Base-by-base conservation (phyloP, 1,140 invertebrate genomes). In the Macrocentrus cingulum region DNA sequence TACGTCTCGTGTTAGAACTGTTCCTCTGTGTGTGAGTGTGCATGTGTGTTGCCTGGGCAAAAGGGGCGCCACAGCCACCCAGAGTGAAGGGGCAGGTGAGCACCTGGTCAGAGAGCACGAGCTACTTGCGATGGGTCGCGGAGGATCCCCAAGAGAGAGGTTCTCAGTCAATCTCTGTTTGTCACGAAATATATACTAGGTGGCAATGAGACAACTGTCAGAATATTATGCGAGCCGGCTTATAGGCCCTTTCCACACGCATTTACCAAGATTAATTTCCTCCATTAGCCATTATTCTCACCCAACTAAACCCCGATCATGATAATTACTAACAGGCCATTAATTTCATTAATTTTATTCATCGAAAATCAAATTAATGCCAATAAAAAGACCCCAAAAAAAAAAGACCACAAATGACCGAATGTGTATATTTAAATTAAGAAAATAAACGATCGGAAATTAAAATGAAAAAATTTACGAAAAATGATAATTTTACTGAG, bases 51-150 rank as follows among this genome's bases (percentile, higher is more conserved):
- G 41, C 52, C 25, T 41, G 36, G 58, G 42, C 19, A 60, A 57
- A 65, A 66, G 60, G 63, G 62, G 64, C 65, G 63, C 63, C 62
- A 61, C 50, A 58, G 29, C 46, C 57, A 49, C 60, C 57, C 57
- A 59, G 46, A 45, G 53, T 66, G 56, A 53, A 60, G 56, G 54
- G 69, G 72, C 72, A 74, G 72, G 70, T 74, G 70, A 69, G 65
- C 72, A 71, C 72, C 70, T 74, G 69, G 69, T 52, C 23, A 59
- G n/a, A n/a, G n/a, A n/a, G 61, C 61, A 63, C 57, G 57, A 59
- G 56, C 57, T 63, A 59, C 57, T 63, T 63, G 56, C 50, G 36
- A 32, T 44, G 8, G 5, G 13, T 39, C 37, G n/a, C n/a, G n/a
- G 53, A 25, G 32, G 49, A 32, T 34, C 48, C 63, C 63, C 56